Percentiles rank a stretch among this genome's conserved stretches.
Conservation (phyloP, 2,113 vertebrate species). For the Cryptoleucopteryx plumbea region DNA sequence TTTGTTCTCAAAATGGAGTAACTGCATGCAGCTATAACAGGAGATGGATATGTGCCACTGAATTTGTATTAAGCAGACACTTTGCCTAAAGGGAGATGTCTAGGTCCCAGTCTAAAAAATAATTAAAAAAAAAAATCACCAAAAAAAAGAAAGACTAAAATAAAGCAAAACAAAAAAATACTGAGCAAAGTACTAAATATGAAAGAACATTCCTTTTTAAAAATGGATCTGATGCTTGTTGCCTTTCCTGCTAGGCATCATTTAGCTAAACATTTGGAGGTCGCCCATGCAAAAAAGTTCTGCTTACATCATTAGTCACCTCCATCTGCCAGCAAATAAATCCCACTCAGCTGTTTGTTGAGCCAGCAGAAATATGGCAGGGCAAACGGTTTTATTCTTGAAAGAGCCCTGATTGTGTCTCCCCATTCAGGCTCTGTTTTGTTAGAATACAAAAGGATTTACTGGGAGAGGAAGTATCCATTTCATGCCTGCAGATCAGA, state of each 20-base stretch:
- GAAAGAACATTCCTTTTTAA: not conserved
- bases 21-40: not conserved
- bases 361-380: not conserved
- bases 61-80: not conserved
- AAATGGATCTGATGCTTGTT: not conserved
- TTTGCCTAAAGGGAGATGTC: not conserved
- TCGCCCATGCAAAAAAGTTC: not conserved
- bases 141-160: not conserved
- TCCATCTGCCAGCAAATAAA: slow-evolving; percentile 25
- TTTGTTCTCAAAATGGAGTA: not conserved
- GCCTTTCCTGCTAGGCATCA: not conserved
- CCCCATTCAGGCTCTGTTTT: not conserved
- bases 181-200: not conserved
- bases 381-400: not conserved
- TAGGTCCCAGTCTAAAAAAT: not conserved
- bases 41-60: not conserved
- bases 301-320: not conserved
- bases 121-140: not conserved
- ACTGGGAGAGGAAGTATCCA: not conserved
- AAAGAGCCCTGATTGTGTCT: not conserved
- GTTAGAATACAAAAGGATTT: not conserved
- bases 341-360: not conserved
- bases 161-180: not conserved
- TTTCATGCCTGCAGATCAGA: not conserved
- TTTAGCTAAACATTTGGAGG: not conserved